Evolutionary conservation across 1,140 invertebrate genomes (phyloP).

Genomic region (Calosoma granatense): DNA sequence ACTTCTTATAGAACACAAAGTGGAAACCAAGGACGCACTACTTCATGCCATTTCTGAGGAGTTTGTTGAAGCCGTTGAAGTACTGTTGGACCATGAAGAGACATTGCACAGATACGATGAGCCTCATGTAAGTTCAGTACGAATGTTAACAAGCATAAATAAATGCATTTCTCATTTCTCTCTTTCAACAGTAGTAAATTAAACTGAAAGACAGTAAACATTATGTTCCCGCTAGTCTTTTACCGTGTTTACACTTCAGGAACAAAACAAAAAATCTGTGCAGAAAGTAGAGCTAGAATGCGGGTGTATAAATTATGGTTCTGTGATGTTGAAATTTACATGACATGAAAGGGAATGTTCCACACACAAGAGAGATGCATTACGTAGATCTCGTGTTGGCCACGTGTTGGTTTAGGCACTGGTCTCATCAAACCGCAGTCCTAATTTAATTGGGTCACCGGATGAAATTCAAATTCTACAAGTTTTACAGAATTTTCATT

Average conservation of each 20-base stretch:
- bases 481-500: background rate
- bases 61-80: slow-evolving; percentile 95
- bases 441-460: background rate
- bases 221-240: too few relatives aligned
- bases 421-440: background rate
- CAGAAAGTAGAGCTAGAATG: too few relatives aligned
- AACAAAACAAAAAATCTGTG: too few relatives aligned
- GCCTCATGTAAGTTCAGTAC: slow-evolving; percentile 66
- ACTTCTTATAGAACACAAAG: slow-evolving; percentile 76
- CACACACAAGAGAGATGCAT: background rate
- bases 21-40: slow-evolving; percentile 85
- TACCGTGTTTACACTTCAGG: too few relatives aligned
- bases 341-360: background rate
- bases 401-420: background rate
- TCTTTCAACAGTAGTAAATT: background rate
- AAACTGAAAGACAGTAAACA: too few relatives aligned
- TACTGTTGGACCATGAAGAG: slow-evolving; percentile 88
- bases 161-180: slow-evolving; percentile 12
- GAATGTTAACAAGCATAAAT: too few relatives aligned
- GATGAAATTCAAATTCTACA: background rate
- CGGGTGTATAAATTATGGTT: too few relatives aligned
- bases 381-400: background rate
- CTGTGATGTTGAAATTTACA: too few relatives aligned
- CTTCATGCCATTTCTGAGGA: slow-evolving; percentile 96
- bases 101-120: slow-evolving; percentile 65